Conservation (phyloP, 2,797 vertebrate species). For the Danio choprae region DNA sequence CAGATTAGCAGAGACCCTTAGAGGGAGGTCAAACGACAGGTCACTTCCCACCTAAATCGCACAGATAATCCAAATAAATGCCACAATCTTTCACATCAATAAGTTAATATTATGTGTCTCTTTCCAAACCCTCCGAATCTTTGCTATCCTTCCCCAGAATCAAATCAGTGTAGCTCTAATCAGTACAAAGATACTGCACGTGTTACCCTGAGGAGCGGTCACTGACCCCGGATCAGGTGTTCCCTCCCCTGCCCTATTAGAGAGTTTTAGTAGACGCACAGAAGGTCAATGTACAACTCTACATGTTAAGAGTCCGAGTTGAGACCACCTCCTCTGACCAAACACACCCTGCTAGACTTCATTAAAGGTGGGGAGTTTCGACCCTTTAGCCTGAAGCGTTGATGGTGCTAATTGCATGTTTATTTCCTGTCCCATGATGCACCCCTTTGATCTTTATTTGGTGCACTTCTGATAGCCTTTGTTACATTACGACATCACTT, state of each 20-base stretch:
- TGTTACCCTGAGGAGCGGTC: background rate
- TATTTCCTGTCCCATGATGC: conserved; percentile 61
- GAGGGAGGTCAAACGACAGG: conserved; percentile 14
- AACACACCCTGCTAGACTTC: conserved; percentile 47
- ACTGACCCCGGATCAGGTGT: conserved; percentile 26
- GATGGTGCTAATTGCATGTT: conserved; percentile 54
- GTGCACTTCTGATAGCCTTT: conserved; percentile 53
- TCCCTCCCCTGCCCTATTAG: conserved; percentile 3
- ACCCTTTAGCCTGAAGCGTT: conserved; percentile 52
- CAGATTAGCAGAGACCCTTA: conserved; percentile 33
- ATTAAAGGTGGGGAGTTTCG: conserved; percentile 46
- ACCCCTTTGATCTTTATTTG: conserved; percentile 64
- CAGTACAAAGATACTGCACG: conserved; percentile 37
- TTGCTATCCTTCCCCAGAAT: conserved; percentile 7
- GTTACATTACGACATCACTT: conserved; percentile 52
- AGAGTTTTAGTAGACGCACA: background rate
- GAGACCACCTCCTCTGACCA: conserved; percentile 29
- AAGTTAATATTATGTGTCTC: background rate
- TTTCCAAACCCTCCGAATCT: conserved; percentile 47
- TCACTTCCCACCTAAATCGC: conserved; percentile 3
- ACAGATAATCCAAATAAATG: background rate
- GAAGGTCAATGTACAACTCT: conserved; percentile 4
- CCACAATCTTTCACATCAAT: background rate
- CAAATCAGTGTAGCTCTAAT: conserved; percentile 31
- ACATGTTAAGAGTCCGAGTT: conserved; percentile 18